These are phyloP conservation scores for Agonopterix heracliana DNA, from an alignment of 2,888 invertebrate species.

Conservation along the genomic window DNA sequence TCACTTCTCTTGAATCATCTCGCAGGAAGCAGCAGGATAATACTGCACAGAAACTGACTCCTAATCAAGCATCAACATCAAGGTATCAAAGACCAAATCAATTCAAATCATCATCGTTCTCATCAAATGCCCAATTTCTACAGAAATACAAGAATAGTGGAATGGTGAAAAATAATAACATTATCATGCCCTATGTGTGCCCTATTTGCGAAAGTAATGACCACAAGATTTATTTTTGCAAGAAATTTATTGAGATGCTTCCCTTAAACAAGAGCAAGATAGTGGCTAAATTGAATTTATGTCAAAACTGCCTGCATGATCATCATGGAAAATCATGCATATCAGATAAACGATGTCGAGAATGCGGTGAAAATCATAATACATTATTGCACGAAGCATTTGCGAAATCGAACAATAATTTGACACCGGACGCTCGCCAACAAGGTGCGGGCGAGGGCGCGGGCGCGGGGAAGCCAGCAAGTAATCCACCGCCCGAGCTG, in stretches of 20 bases:
- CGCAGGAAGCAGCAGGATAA: too few species aligned
- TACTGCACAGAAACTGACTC: too few species aligned
- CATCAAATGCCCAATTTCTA: too few species aligned
- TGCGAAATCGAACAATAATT: not conserved
- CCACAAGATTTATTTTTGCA: slow-evolving; percentile 4
- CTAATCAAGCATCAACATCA: too few species aligned
- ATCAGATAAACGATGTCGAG: not conserved
- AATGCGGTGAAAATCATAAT: not conserved
- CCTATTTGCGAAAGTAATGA: not conserved
- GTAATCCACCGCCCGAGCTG: not conserved
- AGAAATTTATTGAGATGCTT: slow-evolving; percentile 1
- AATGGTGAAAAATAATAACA: too few species aligned
- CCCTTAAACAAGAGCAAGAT: not conserved
- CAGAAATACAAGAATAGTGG: not conserved
- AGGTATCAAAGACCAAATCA: too few species aligned
- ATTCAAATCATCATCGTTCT: too few species aligned
- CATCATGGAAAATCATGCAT: slow-evolving; percentile 1
- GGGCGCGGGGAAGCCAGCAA: not conserved
- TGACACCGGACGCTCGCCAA: not conserved
- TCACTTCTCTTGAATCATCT: too few species aligned
- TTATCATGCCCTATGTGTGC: too few species aligned
- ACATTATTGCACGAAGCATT: not conserved
- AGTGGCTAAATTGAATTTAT: not conserved
- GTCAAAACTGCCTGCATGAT: not conserved
- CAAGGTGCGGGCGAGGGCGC: too few species aligned